Conservation (phyloP, 2,797 vertebrate species). For the Lithobates sylvaticus region DNA sequence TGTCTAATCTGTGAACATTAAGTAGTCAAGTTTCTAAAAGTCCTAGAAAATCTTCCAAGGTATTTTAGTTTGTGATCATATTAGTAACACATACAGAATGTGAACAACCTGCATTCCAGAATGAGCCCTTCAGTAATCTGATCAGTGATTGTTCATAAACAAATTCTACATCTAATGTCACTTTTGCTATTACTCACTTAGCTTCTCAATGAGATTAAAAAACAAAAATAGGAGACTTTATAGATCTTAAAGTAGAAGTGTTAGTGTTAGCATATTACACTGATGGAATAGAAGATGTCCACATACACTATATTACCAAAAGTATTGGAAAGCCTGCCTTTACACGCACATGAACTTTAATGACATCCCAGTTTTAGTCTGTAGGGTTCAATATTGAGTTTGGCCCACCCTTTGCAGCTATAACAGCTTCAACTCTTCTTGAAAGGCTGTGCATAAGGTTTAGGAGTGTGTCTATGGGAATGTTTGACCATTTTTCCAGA, state of each 20-base stretch:
- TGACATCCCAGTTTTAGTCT: no score
- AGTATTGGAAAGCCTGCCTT: no score
- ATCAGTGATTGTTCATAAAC: background rate
- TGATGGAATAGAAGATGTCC: no score
- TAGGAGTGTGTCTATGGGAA: no score
- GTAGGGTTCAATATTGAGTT: no score
- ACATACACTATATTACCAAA: no score
- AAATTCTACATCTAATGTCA: background rate
- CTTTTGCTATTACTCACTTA: background rate
- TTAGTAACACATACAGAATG: background rate
- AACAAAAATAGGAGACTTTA: background rate
- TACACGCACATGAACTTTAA: no score
- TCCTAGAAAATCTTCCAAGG: slow-evolving; percentile 4
- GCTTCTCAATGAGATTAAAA: background rate
- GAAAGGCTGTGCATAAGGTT: no score
- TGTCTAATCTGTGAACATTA: slow-evolving; percentile 43
- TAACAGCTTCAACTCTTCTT: no score
- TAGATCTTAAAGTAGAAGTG: background rate
- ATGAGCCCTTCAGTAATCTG: background rate
- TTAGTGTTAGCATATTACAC: no score
- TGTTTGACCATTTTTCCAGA: no score
- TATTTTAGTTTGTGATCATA: slow-evolving; percentile 21
- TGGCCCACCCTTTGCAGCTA: no score
- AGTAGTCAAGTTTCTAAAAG: slow-evolving; percentile 34
- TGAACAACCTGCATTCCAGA: slow-evolving; percentile 11